Evolutionary conservation across 2,888 invertebrate genomes (phyloP).

Genomic region (Scaptomyza cyrtandrae): DNA sequence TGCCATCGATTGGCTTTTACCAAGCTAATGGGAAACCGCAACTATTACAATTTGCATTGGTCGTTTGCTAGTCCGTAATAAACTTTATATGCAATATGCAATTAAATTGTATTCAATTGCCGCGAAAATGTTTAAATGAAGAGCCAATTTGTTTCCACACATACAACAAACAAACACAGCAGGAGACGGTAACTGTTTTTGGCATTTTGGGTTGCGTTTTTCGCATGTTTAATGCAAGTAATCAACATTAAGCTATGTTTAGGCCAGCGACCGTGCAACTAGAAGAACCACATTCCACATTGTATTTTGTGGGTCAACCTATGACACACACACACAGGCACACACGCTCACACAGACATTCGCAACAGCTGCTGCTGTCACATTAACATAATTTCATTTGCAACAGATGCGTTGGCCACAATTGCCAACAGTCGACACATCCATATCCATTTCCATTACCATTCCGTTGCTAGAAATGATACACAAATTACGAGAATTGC

Average conservation of each 20-base stretch:
- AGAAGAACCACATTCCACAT: conserved; percentile 48
- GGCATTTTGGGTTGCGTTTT: conserved; percentile 52
- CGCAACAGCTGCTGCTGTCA: conserved; percentile 58
- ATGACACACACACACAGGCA: conserved; percentile 17
- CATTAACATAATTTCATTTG: conserved; percentile 80
- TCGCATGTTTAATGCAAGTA: conserved; percentile 77
- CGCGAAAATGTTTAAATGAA: conserved; percentile 63
- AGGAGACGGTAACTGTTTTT: conserved; percentile 46
- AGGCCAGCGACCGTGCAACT: conserved; percentile 41
- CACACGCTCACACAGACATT: conserved; percentile 17
- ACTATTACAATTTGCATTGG: conserved; percentile 41
- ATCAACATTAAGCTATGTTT: conserved; percentile 77
- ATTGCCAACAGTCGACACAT: conserved; percentile 49
- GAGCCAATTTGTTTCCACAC: conserved; percentile 57
- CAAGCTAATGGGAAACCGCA: conserved; percentile 45
- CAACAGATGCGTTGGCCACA: conserved; percentile 62
- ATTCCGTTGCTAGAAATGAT: conserved; percentile 9
- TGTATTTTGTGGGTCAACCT: conserved; percentile 66
- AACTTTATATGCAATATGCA: conserved; percentile 71
- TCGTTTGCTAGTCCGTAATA: conserved; percentile 36
- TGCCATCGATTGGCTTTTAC: conserved; percentile 49
- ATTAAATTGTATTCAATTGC: conserved; percentile 77
- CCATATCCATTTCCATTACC: conserved; percentile 13
- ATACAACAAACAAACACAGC: not conserved
- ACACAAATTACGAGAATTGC: conserved; percentile 57